Conservation (phyloP, 1,140 invertebrate species). For the Drosophila dunni region DNA sequence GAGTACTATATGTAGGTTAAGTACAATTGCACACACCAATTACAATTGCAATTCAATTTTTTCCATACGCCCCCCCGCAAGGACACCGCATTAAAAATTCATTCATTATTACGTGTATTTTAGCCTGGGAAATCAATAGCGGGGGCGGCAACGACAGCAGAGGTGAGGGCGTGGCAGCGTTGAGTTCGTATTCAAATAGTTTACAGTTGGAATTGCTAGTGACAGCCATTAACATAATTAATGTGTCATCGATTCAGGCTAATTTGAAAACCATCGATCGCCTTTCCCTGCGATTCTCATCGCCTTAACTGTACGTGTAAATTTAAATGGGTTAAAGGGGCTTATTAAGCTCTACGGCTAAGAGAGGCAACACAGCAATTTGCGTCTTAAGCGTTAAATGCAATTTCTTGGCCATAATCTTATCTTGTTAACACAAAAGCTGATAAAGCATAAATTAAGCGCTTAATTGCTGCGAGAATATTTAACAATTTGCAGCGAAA, state of each 20-base stretch:
- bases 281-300: not conserved
- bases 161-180: no score
- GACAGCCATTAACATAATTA: slow-evolving; percentile 8
- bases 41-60: not conserved
- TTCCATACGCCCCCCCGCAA: not conserved
- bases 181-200: no score
- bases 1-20: no score
- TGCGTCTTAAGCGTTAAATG: slow-evolving; percentile 35
- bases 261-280: not conserved
- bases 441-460: slow-evolving; percentile 4
- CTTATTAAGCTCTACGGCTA: not conserved
- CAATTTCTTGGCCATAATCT: slow-evolving; percentile 17
- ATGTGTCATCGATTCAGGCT: slow-evolving; percentile 1
- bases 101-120: not conserved
- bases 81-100: slow-evolving; percentile 22
- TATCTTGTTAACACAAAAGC: slow-evolving; percentile 4
- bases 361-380: not conserved
- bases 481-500: not conserved
- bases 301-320: not conserved
- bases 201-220: not conserved
- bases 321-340: not conserved
- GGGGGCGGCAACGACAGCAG: not conserved
- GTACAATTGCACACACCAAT: not conserved
- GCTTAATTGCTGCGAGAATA: not conserved
- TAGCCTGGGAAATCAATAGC: slow-evolving; percentile 24